Evolutionary conservation across 2,113 vertebrate genomes (phyloP).

Genomic region (Triplophysa siluroides): DNA sequence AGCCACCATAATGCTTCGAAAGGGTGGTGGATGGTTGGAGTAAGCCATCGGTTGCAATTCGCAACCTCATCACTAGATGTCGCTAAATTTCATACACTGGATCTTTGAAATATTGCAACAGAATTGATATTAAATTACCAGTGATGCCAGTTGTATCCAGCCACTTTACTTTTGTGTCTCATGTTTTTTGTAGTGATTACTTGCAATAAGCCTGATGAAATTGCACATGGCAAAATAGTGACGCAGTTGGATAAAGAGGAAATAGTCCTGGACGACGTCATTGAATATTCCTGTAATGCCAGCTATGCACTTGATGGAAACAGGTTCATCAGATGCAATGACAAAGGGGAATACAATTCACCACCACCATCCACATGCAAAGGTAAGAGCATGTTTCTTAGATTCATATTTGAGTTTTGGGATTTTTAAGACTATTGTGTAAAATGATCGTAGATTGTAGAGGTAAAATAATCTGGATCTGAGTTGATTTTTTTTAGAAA

Average conservation of each 20-base stretch:
- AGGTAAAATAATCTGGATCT: too few species aligned
- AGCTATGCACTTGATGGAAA: slow-evolving; percentile 58
- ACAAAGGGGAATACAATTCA: slow-evolving; percentile 47
- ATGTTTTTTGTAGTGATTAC: slow-evolving; percentile 54
- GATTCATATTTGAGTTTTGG: neutral
- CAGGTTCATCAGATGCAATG: slow-evolving; percentile 25
- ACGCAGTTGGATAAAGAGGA: neutral
- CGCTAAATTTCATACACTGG: too few species aligned
- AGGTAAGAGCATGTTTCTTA: slow-evolving; percentile 55
- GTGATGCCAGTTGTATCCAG: too few species aligned
- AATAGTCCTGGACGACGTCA: slow-evolving; percentile 27
- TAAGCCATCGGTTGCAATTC: too few species aligned
- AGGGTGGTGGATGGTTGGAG: too few species aligned
- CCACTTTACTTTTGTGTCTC: neutral
- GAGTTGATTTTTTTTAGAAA: too few species aligned
- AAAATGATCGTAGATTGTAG: too few species aligned
- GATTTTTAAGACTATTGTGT: neutral
- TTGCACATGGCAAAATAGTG: slow-evolving; percentile 42
- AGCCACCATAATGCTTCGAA: too few species aligned
- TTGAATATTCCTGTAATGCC: slow-evolving; percentile 57
- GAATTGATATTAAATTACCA: neutral
- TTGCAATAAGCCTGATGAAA: slow-evolving; percentile 35
- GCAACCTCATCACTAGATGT: too few species aligned
- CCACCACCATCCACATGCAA: slow-evolving; percentile 61
- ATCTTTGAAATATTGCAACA: neutral